Conservation (phyloP, 2,113 vertebrate species). For the Butorides virescens region DNA sequence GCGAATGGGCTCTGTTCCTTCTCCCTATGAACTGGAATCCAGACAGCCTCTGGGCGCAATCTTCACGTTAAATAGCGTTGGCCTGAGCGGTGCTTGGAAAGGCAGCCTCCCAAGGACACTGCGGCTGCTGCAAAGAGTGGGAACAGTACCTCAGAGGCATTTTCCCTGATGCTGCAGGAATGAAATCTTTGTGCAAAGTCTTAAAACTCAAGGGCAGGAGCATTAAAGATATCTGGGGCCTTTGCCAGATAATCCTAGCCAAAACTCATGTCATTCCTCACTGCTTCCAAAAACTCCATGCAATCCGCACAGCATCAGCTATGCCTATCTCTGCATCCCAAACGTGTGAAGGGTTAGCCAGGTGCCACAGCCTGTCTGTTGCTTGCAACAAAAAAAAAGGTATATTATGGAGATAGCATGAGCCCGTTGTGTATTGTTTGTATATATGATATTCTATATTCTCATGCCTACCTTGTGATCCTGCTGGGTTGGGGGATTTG, state of each 20-base stretch:
- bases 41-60: not conserved
- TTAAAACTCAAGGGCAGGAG: conserved; percentile 36
- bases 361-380: not conserved
- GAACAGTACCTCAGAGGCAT: not conserved
- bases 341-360: not conserved
- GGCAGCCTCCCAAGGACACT: conserved; percentile 34
- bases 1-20: not conserved
- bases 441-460: not conserved
- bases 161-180: conserved; percentile 33
- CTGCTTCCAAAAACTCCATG: conserved; percentile 6
- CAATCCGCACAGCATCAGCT: not conserved
- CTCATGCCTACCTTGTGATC: not conserved
- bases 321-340: not conserved
- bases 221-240: not conserved
- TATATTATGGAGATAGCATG: not conserved
- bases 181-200: not conserved
- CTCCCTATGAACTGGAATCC: not conserved
- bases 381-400: not conserved
- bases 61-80: not conserved
- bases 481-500: not conserved
- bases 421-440: not conserved
- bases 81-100: not conserved
- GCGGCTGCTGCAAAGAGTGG: not conserved
- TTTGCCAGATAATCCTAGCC: conserved; percentile 34
- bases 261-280: conserved; percentile 28